Percentiles rank a stretch among this genome's conserved stretches.
These are phyloP conservation scores for Varecia variegata DNA, from an alignment of 2,797 vertebrate species.

Conservation along the genomic window DNA sequence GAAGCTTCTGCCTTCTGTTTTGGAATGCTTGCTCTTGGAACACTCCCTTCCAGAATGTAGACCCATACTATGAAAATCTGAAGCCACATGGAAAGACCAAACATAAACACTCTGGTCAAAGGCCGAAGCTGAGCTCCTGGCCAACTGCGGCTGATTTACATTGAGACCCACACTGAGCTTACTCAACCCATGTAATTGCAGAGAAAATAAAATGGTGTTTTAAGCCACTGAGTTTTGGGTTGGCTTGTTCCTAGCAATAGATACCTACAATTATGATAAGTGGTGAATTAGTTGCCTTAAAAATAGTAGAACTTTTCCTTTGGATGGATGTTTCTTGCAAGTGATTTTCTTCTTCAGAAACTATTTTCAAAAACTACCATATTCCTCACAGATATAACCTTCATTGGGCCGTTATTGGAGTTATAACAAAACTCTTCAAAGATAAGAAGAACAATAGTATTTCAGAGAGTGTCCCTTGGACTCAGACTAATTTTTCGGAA, in stretches of 20 bases:
- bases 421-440: conserved; percentile 51
- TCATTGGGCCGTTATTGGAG: conserved; percentile 47
- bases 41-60: neutral
- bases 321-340: conserved; percentile 65
- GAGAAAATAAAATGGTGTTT: neutral
- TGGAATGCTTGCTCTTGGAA: neutral
- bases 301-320: conserved; percentile 75
- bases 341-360: conserved; percentile 60
- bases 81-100: neutral
- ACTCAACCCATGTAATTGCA: neutral
- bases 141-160: neutral
- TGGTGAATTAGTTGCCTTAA: conserved; percentile 79
- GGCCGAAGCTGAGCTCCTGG: neutral
- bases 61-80: neutral
- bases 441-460: conserved; percentile 45
- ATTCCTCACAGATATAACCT: conserved; percentile 57
- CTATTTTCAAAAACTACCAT: conserved; percentile 64
- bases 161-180: neutral
- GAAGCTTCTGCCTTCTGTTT: neutral
- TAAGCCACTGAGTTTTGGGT: neutral
- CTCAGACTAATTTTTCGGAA: conserved; percentile 58
- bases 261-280: conserved; percentile 46
- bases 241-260: neutral
- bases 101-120: neutral
- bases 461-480: conserved; percentile 58